Evolutionary conservation across 2,797 vertebrate species (phyloP).

Genomic region (Natrix natrix): DNA sequence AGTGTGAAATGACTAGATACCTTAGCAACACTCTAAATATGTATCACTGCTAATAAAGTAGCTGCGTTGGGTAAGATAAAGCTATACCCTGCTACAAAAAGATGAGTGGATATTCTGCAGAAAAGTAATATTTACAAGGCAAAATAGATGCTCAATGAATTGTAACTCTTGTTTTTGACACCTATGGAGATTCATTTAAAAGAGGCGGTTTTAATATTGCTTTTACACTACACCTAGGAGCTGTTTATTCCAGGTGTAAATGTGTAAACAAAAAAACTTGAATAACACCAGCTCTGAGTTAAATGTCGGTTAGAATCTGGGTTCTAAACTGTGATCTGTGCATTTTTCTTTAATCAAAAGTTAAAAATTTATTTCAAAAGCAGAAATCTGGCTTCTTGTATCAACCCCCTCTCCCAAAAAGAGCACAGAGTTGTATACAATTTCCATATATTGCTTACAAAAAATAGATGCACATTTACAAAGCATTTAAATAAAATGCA

Average conservation of each 20-base stretch:
- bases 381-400: neutral
- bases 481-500: neutral
- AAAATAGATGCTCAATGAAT: constrained; percentile 29
- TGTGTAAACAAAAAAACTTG: neutral
- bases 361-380: neutral
- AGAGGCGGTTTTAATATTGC: neutral
- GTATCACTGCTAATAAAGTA: constrained; percentile 52
- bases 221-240: neutral
- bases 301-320: neutral
- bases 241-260: neutral
- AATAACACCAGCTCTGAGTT: neutral
- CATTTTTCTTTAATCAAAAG: neutral
- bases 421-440: neutral
- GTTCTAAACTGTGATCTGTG: neutral
- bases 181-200: neutral
- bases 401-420: neutral
- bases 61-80: constrained; percentile 45
- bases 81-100: constrained; percentile 49
- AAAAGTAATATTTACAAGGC: constrained; percentile 14
- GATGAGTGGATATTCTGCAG: constrained; percentile 21
- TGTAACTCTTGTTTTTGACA: neutral
- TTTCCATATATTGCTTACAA: neutral
- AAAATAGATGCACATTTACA: neutral
- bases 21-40: constrained; percentile 12
- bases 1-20: constrained; percentile 47